phyloP scores from a whole-genome alignment of 1,140 invertebrate genomes.

The Megalonaias nervosa region DNA sequence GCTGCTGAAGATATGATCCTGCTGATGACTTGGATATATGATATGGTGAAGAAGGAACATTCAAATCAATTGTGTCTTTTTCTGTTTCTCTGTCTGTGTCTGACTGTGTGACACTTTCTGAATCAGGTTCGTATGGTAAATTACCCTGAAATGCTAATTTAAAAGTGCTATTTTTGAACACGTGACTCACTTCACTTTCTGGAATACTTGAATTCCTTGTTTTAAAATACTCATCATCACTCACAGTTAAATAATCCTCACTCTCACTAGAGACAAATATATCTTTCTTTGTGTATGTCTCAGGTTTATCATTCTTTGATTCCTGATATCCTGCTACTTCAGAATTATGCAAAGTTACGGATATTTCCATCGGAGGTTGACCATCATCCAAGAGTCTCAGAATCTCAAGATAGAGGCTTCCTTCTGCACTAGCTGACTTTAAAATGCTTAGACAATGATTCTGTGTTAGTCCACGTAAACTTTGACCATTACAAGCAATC shows the following conservation, averaged over 20 bases:
- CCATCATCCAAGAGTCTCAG: slow-evolving; percentile 30
- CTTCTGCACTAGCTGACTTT: slow-evolving; percentile 35
- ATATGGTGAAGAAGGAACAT: not conserved
- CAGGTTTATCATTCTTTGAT: too few relatives aligned
- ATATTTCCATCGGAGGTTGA: slow-evolving; percentile 34
- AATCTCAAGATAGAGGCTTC: slow-evolving; percentile 31
- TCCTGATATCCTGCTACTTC: slow-evolving; percentile 8
- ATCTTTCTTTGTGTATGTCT: slow-evolving; percentile 4
- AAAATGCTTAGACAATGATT: slow-evolving; percentile 47
- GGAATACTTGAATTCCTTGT: slow-evolving; percentile 22
- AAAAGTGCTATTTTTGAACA: slow-evolving; percentile 27
- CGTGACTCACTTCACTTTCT: slow-evolving; percentile 33
- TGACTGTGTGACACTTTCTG: not conserved
- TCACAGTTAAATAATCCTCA: slow-evolving; percentile 37
- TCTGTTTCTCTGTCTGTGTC: not conserved
- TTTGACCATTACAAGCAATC: slow-evolving; percentile 42
- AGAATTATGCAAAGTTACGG: slow-evolving; percentile 26
- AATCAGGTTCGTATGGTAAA: too few relatives aligned
- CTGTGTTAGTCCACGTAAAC: slow-evolving; percentile 41
- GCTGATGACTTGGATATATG: too few relatives aligned
- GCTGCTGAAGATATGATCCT: too few relatives aligned
- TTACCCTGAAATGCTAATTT: slow-evolving; percentile 23
- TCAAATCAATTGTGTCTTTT: not conserved
- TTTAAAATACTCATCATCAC: slow-evolving; percentile 32
- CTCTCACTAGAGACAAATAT: slow-evolving; percentile 36